Evolutionary conservation across 2,797 vertebrate species (phyloP).

Genomic region (Chromis chromis): DNA sequence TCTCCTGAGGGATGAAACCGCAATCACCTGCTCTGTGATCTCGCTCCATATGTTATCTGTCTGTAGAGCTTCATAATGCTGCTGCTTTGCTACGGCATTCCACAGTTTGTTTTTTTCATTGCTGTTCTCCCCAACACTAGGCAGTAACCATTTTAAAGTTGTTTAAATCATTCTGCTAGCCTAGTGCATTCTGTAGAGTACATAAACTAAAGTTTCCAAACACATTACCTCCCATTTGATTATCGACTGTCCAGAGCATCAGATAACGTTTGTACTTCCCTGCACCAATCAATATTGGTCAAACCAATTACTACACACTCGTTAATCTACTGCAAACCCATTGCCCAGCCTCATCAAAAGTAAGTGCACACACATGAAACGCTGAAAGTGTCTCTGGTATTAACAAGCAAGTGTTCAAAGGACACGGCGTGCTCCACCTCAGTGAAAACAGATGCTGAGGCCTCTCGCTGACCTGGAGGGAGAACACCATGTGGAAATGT

Average conservation of each 20-base stretch:
- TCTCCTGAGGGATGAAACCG: constrained; percentile 39
- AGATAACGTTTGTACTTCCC: neutral
- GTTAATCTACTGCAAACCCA: constrained; percentile 3
- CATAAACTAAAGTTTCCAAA: neutral
- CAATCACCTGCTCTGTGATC: constrained; percentile 37
- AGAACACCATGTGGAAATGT: constrained; percentile 25
- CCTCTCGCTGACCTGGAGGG: constrained; percentile 34
- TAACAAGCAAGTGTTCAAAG: constrained; percentile 27
- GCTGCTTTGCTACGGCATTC: constrained; percentile 9
- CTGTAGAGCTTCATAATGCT: constrained; percentile 4
- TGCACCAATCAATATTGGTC: constrained; percentile 20
- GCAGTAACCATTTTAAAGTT: neutral
- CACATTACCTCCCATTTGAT: neutral
- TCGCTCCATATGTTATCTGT: constrained; percentile 21
- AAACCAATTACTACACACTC: constrained; percentile 18
- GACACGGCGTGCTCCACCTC: constrained; percentile 9
- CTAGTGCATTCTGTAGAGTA: neutral
- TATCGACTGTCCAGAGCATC: neutral
- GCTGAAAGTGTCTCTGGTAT: constrained; percentile 13
- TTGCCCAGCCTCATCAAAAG: neutral
- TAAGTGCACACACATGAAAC: neutral
- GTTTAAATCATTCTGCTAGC: neutral
- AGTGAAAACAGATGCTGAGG: constrained; percentile 59
- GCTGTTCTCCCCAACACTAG: neutral
- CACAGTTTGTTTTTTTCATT: neutral